Evolutionary conservation across 2,113 vertebrate genomes (phyloP).

Genomic region (Macquaria ambigua): DNA sequence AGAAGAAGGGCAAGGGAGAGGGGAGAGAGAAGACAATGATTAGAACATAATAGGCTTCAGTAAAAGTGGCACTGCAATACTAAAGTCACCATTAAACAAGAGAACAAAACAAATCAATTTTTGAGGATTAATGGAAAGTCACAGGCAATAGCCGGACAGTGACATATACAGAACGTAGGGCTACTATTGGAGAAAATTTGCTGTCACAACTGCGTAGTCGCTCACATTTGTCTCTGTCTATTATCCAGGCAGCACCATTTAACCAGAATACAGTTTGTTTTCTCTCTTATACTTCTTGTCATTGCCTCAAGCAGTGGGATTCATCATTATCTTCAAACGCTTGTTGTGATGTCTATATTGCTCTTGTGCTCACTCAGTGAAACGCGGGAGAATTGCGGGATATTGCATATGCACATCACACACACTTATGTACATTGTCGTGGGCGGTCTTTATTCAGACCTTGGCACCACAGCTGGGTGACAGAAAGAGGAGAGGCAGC

Average conservation of each 20-base stretch:
- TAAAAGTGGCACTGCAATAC: conserved; percentile 50
- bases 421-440: conserved; percentile 13
- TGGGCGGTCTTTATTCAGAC: conserved; percentile 44
- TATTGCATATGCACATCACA: conserved; percentile 41
- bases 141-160: conserved; percentile 43
- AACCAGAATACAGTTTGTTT: conserved; percentile 66
- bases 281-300: conserved; percentile 60
- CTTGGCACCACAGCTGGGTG: conserved; percentile 34
- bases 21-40: conserved; percentile 51
- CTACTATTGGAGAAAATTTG: conserved; percentile 50
- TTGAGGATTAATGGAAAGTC: conserved; percentile 64
- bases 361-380: conserved; percentile 51
- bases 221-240: conserved; percentile 73
- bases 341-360: conserved; percentile 60
- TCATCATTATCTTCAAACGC: conserved; percentile 68
- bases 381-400: conserved; percentile 34
- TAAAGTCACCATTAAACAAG: conserved; percentile 53
- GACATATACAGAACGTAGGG: conserved; percentile 42
- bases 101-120: conserved; percentile 62
- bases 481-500: conserved; percentile 28
- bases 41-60: conserved; percentile 60
- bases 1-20: not conserved
- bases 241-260: conserved; percentile 66
- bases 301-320: conserved; percentile 70
- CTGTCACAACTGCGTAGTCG: conserved; percentile 49